Evolutionary conservation across 2,888 invertebrate genomes (phyloP), one percentile per base, ranked within the genome.

Genomic region (Agrochola circellaris): DNA sequence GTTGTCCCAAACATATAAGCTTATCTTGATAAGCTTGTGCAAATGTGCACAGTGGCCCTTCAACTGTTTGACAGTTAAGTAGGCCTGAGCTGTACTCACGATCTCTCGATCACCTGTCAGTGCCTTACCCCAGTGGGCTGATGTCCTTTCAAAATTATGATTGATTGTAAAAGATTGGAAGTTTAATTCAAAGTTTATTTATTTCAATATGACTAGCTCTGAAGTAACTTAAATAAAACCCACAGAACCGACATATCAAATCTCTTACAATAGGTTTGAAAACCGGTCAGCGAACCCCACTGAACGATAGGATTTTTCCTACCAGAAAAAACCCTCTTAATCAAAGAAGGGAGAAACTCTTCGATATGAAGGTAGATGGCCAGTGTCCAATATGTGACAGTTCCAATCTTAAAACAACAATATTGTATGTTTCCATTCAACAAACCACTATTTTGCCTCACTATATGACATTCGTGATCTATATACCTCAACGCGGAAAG

Each of bases 401-500:
- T 23, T 15, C 20, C 6, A n/a, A n/a, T 56, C 9, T 34, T 5
- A 48, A 30, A 67, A 48, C 20, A 30, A 34, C 34, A 67, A 6
- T 0, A 34, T n/a, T 68, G 3, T 38, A 58, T 60, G 4, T n/a
- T n/a, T 58, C 11, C 9, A 34, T 54, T 64, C 30, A 4, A 26
- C 11, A 34, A 20, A 51, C 6, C 5, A 34, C 11, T 58, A 23
- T 30, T 58, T 58, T 26, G n/a, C 13, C 2, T 74, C 23, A 69
- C 6, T n/a, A 42, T 20, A 45, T 77, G 72, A 66, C 45, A 74
- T 62, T 83, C 69, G 80, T 82, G 84, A 82, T 82, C 81, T 84
- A 80, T 82, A 78, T 82, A 89, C 82, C 87, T 82, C 83, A 89
- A 90, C 84, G 84, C 89, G 90, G 85, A 89, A 89, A 86, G 80